phyloP scores from a whole-genome alignment of 2,888 invertebrate genomes.

The Tridacna crocea region DNA sequence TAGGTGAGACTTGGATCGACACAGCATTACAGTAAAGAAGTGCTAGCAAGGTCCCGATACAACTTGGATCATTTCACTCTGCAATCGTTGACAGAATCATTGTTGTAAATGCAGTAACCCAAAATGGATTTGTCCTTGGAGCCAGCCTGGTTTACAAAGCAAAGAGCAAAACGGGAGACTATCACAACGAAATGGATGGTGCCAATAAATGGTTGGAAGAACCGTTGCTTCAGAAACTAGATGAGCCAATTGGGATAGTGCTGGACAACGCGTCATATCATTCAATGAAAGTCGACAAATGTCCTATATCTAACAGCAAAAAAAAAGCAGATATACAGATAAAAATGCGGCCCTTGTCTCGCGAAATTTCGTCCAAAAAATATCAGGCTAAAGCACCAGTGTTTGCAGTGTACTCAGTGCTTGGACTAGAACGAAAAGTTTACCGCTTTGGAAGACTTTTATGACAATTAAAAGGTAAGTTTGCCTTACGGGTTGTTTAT shows the following conservation, averaged over 20 bases:
- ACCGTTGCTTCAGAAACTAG: too few relatives aligned
- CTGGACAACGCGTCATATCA: too few relatives aligned
- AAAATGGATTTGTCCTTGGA: constrained; percentile 23
- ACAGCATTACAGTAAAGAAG: constrained; percentile 17
- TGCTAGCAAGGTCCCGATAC: constrained; percentile 35
- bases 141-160: constrained; percentile 23
- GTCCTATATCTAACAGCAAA: background rate
- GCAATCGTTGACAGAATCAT: constrained; percentile 27
- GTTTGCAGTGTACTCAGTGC: too few relatives aligned
- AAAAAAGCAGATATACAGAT: constrained; percentile 27
- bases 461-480: background rate
- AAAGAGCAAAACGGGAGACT: background rate
- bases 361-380: background rate
- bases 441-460: too few relatives aligned
- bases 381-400: too few relatives aligned
- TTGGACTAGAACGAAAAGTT: too few relatives aligned
- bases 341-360: background rate
- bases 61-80: constrained; percentile 12
- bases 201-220: background rate
- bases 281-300: too few relatives aligned
- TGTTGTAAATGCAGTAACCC: constrained; percentile 31
- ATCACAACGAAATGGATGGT: constrained; percentile 28
- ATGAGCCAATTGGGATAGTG: too few relatives aligned
- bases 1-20: constrained; percentile 45
- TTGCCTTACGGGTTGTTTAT: background rate